Base-by-base conservation (phyloP, 2,888 invertebrate genomes). In the Sylvicola fuscatus region DNA sequence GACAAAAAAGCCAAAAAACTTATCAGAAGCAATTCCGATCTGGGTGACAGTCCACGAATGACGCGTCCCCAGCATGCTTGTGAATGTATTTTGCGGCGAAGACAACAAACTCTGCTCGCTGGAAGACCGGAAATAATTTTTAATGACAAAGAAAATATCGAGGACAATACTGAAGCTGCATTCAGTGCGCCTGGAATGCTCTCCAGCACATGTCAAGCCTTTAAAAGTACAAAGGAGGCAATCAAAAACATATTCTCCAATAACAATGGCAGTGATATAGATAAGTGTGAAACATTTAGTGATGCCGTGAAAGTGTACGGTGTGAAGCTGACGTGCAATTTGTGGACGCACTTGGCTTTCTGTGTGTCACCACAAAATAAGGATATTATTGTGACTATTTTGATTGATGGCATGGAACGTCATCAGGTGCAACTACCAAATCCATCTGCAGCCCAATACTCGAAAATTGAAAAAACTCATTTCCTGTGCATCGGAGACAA, bases 301-400 rank as follows among this genome's bases (percentile, higher is more conserved):
- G 44, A 47, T 11, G 46, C 46, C 4, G 41, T 52, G 2, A 51
- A 54, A 38, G 37, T 54, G 26, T 52, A 51, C 38, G 46, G 51
- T 31, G 46, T 50, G 15, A 51, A 52, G 2, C 32, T 58, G 36
- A 40, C 42, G 2, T 45, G 44, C 35, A 50, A 52, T 37, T 54
- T 52, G 36, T 59, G 58, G 58, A 56, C 49, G 4, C 58, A 58
- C 42, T 36, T 59, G 34, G 48, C 52, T 14, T 49, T 58, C 27
- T 47, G 50, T 1, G 37, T 57, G 14, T 50, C 51, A 31, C 37
- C 42, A 3, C 43, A 46, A 30, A 38, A 46, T 2, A 52, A 53
- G 41, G 41, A 45, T 1, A 39, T 59, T 21, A 47, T 6, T 12
- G 35, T 35, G 13, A 35, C 2, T 13, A 14, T 35, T 13, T 17